phyloP scores from a whole-genome alignment of 2,113 vertebrate genomes.

The Lamprotornis superbus region DNA sequence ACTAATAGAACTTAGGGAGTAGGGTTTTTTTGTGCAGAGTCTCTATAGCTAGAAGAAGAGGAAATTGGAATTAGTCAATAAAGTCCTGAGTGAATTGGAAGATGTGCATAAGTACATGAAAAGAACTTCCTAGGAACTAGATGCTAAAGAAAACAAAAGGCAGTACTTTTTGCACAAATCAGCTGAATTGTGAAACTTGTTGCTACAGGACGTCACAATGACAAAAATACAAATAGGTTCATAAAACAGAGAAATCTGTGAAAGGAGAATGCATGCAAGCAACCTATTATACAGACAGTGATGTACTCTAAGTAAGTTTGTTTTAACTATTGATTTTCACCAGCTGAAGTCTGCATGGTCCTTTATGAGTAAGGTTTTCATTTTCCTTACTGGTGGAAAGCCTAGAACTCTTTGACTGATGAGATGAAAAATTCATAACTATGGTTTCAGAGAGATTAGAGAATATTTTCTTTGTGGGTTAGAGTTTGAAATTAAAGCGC shows the following conservation, averaged over 20 bases:
- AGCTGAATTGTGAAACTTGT: background rate
- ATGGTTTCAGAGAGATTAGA: background rate
- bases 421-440: background rate
- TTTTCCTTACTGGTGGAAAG: background rate
- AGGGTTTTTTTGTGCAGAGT: accelerated
- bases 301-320: background rate
- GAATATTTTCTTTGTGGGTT: background rate
- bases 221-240: background rate
- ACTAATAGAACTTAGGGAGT: background rate
- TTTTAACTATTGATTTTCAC: background rate
- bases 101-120: background rate
- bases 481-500: background rate
- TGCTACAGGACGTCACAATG: background rate
- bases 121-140: background rate
- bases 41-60: background rate
- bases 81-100: background rate
- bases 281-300: background rate
- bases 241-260: background rate
- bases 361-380: background rate
- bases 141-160: background rate
- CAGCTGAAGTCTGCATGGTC: background rate
- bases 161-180: background rate
- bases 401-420: background rate
- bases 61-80: background rate
- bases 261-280: background rate